Evolutionary conservation across 2,113 vertebrate species (phyloP), one percentile per base, ranked within the genome.

Genomic region (Chinchilla lanigera): DNA sequence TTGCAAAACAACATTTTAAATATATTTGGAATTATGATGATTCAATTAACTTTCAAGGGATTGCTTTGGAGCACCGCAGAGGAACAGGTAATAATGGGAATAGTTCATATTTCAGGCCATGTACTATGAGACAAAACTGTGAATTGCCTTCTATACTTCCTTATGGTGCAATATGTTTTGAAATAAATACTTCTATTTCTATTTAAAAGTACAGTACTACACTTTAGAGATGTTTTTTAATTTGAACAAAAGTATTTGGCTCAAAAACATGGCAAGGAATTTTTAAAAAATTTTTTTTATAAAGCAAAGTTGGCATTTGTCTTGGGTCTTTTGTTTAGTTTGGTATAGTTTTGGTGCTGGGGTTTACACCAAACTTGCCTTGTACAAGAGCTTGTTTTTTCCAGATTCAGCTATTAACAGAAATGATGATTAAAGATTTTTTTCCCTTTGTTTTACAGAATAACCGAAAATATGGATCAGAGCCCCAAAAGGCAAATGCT

Each of bases 401-500:
- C 75, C n/a, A 86, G 30, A 96, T 94, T 96, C 17, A 44, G 47
- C 58, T 89, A 6, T 86, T 93, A 77, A 44, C 35, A 83, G 8
- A 89, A 94, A 44, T 71, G 26, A 90, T 56, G 20, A 91, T 90
- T 95, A 81, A 93, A 92, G 26, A 52, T 35, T 56, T n/a, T 95
- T 93, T 84, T 56, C 78, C 78, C 41, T 97, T 60, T 97, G 69
- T 98, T 97, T 98, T 98, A 78, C 98, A 99, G 99, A 99, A 98
- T 98, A 97, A 97, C 94, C 97, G 93, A 98, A 98, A 98, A 98
- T 97, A 97, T 38, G 98, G 98, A 98, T 98, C 97, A 98, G 97
- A 98, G 47, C 98, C 65, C 97, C 97, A 97, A 98, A 98, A 98
- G 98, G 97, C 98, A 98, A 98, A 99, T 99, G 98, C 99, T 99